Percentiles rank a stretch among this genome's conserved stretches.
phyloP scores from a whole-genome alignment of 2,888 invertebrate species.

The Eristalinus sepulchralis region DNA sequence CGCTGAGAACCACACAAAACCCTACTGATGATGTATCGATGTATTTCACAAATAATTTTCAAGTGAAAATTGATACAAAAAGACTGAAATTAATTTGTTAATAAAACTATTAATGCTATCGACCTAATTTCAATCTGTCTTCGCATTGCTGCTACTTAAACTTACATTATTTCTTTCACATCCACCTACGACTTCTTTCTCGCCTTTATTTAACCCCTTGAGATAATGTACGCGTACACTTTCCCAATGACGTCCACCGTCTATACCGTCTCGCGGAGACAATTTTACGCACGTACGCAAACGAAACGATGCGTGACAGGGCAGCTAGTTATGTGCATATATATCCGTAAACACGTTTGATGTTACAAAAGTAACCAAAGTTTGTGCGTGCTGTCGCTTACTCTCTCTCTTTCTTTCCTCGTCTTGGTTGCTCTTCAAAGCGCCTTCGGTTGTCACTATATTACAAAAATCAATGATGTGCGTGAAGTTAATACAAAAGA shows the following conservation, averaged over 20 bases:
- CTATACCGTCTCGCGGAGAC: constrained; percentile 5
- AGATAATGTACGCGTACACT: neutral
- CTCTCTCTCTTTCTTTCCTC: neutral
- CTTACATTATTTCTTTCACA: neutral
- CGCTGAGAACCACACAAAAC: too few relatives aligned
- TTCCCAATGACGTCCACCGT: constrained; percentile 12
- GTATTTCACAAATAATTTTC: too few relatives aligned
- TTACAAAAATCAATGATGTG: constrained; percentile 52
- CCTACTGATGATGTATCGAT: too few relatives aligned
- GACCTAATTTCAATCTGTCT: constrained; percentile 56
- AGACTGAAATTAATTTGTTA: constrained; percentile 13
- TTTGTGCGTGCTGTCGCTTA: neutral
- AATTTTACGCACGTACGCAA: constrained; percentile 60
- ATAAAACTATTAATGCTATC: constrained; percentile 56
- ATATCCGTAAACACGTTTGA: constrained; percentile 43
- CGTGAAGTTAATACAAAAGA: constrained; percentile 52
- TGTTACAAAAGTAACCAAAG: constrained; percentile 14
- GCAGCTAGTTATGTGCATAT: constrained; percentile 3
- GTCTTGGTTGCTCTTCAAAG: neutral
- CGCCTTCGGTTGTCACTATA: constrained; percentile 13
- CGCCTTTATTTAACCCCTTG: neutral
- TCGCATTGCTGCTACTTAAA: constrained; percentile 14
- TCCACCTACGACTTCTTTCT: neutral
- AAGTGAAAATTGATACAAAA: too few relatives aligned
- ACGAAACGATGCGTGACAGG: constrained; percentile 46